A percentile compares a stretch with the other conserved stretches of the same genome.
These are phyloP conservation scores for Apamea anceps DNA, from an alignment of 2,888 invertebrate genomes.

Conservation along the genomic window DNA sequence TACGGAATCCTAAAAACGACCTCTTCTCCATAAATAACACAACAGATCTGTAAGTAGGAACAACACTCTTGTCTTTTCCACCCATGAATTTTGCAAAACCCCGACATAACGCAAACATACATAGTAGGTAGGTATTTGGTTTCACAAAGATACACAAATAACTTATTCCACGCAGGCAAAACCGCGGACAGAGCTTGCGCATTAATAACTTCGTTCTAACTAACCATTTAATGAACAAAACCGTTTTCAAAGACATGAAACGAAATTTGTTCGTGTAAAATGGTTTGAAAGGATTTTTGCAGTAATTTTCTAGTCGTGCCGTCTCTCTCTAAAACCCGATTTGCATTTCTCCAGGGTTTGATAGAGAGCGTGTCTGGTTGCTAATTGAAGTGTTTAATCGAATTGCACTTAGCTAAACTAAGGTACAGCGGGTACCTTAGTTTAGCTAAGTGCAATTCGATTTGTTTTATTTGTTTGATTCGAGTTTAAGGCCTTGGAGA, in stretches of 20 bases:
- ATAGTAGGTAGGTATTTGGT: background rate
- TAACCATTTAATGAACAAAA: constrained; percentile 9
- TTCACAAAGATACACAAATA: constrained; percentile 1
- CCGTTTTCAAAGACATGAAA: constrained; percentile 14
- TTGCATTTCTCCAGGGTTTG: background rate
- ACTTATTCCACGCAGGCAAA: constrained; percentile 7
- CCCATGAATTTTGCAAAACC: background rate
- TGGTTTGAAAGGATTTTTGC: constrained; percentile 1
- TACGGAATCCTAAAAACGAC: background rate
- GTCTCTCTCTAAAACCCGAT: background rate
- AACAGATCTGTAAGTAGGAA: too few relatives aligned
- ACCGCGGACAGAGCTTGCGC: background rate
- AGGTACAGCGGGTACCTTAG: too few relatives aligned
- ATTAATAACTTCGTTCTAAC: constrained; percentile 21
- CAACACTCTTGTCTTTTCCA: background rate
- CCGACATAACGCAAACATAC: background rate
- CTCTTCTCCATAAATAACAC: background rate
- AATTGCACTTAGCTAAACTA: background rate
- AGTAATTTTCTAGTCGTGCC: background rate
- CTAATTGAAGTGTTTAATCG: background rate
- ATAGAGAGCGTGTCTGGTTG: too few relatives aligned
- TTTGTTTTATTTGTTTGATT: too few relatives aligned
- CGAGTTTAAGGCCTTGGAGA: too few relatives aligned
- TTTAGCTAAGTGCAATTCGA: too few relatives aligned
- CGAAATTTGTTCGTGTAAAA: constrained; percentile 18